Base-by-base conservation (phyloP, 2,113 vertebrate species). In the Colossoma macropomum region DNA sequence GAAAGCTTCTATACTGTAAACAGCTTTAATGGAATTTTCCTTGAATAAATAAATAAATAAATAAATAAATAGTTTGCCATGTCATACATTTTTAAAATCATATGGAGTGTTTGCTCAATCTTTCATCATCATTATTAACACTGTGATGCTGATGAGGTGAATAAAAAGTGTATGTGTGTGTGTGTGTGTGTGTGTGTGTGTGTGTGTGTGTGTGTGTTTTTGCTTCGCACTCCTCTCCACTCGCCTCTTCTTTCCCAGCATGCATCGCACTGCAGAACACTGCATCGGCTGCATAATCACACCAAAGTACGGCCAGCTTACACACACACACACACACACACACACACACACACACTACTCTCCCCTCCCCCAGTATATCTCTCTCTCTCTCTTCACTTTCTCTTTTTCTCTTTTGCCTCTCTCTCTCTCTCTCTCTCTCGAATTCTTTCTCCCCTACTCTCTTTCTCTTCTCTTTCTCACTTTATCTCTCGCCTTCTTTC, bases 381-480 rank as follows among this genome's bases (percentile, higher is more conserved):
- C 28, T 50, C 23, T 38, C 56, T 62, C 9, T 27, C n/a, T 79
- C 86, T 93, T 93, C n/a, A n/a, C n/a, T n/a, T 89, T 4, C 3
- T 38, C 34, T 38, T 38, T 7, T 38, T 7, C 7, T 38, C 7
- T 3, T 38, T 7, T 38, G 3, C 7, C 7, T 38, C 34, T 7
- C 7, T 38, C 3, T 38, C 34, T 7, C 34, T 38, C 7, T 38
- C 34, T 9, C 10, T 9, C 10, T 9, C 10, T 45, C 10, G 1
- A 4, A 1, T 11, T 45, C 41, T 45, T 8, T 9, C 41, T 45
- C 10, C 10, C 41, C 10, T 1, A 8, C 10, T 45, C 10, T 45
- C 41, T 45, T 9, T 45, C 4, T 8, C 10, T 5, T 9, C 10
- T 9, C 10, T 45, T 9, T 45, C 41, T 6, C 41, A 1, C 10